Evolutionary conservation across 2,113 vertebrate genomes (phyloP).

Genomic region (Labeo catla): DNA sequence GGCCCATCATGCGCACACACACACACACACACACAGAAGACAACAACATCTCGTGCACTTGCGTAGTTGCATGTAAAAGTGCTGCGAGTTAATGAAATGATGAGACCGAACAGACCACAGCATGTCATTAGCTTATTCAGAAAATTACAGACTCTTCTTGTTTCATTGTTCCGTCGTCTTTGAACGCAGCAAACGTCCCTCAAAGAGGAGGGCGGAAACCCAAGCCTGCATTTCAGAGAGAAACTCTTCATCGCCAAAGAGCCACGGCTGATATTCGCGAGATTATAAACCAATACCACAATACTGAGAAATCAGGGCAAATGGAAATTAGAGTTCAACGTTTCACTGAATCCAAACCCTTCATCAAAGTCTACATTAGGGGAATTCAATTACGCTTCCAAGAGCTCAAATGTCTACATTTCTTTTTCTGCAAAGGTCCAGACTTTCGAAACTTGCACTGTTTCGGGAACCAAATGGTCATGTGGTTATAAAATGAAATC

Average conservation of each 20-base stretch:
- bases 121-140: slow-evolving; percentile 36
- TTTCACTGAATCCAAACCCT: slow-evolving; percentile 16
- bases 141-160: slow-evolving; percentile 24
- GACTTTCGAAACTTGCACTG: too few relatives aligned
- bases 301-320: not conserved
- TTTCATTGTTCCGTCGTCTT: slow-evolving; percentile 26
- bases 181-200: not conserved
- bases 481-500: not conserved
- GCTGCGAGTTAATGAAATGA: slow-evolving; percentile 30
- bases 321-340: not conserved
- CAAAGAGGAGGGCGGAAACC: not conserved
- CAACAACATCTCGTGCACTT: slow-evolving; percentile 18
- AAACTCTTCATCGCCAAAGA: not conserved
- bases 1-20: slow-evolving; percentile 37
- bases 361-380: not conserved
- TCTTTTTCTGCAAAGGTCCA: not conserved
- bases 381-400: not conserved
- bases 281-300: slow-evolving; percentile 20
- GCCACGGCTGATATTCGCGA: not conserved
- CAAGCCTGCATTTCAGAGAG: slow-evolving; percentile 4
- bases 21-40: not conserved
- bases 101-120: slow-evolving; percentile 23
- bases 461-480: not conserved
- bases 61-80: slow-evolving; percentile 2
- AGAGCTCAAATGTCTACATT: not conserved